phyloP scores from a whole-genome alignment of 2,797 vertebrate genomes.

The Bovichtus diacanthus region DNA sequence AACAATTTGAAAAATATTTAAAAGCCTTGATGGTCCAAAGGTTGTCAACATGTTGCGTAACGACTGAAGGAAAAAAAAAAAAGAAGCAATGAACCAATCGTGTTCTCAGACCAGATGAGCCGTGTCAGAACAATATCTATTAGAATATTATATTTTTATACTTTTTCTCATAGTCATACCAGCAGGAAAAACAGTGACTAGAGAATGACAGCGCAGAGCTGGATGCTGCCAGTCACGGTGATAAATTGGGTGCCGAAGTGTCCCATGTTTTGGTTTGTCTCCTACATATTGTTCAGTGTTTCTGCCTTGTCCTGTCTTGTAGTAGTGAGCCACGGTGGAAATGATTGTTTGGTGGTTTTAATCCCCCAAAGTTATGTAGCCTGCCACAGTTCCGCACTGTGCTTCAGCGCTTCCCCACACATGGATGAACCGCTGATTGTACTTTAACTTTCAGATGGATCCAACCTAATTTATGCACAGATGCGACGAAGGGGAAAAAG shows the following conservation, averaged over 20 bases:
- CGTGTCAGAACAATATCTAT: conserved; percentile 1
- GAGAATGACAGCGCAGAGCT: not conserved
- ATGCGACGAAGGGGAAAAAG: conserved; percentile 2
- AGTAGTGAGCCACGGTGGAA: conserved; percentile 41
- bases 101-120: not conserved
- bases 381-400: conserved; percentile 5
- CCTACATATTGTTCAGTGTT: conserved; percentile 32
- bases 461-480: conserved; percentile 37
- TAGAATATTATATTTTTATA: not conserved
- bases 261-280: conserved; percentile 32
- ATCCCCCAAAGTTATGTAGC: conserved; percentile 60
- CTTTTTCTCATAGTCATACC: not conserved
- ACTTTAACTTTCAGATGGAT: conserved; percentile 52
- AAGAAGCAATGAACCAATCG: not conserved
- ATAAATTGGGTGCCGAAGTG: conserved; percentile 24
- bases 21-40: not conserved
- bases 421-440: conserved; percentile 51
- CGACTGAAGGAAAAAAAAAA: not conserved
- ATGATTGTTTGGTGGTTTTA: conserved; percentile 64
- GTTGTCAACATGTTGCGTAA: conserved; percentile 4
- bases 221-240: conserved; percentile 18
- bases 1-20: not conserved
- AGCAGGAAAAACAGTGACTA: not conserved
- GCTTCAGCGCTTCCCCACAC: conserved; percentile 38
- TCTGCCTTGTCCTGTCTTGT: conserved; percentile 42